Conservation (phyloP, 2,888 invertebrate genomes). For the Stenichneumon culpator region DNA sequence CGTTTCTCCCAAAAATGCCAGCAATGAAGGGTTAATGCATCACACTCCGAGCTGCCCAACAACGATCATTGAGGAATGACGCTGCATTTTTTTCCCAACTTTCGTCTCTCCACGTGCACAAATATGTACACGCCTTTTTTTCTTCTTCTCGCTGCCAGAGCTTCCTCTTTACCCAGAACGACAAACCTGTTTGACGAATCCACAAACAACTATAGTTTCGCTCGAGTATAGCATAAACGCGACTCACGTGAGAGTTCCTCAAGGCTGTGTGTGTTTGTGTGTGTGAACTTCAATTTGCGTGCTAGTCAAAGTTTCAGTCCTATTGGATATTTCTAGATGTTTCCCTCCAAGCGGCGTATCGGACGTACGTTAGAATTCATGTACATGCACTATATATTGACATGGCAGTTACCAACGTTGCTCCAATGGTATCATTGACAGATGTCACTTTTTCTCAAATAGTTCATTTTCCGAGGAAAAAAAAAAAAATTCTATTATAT, state of each 20-base stretch:
- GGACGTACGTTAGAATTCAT: not conserved
- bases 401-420: too few relatives aligned
- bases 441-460: too few relatives aligned
- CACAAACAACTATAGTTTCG: constrained; percentile 1
- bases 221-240: not conserved
- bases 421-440: too few relatives aligned
- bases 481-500: too few relatives aligned
- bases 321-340: constrained; percentile 6
- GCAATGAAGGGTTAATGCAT: too few relatives aligned
- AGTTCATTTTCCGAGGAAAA: too few relatives aligned
- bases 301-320: not conserved
- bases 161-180: constrained; percentile 50
- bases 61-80: not conserved
- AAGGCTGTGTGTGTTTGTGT: not conserved
- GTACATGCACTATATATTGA: not conserved
- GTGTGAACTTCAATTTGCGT: constrained; percentile 30
- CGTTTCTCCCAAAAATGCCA: too few relatives aligned
- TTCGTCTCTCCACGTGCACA: not conserved
- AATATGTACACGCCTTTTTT: not conserved
- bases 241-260: not conserved
- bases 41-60: not conserved
- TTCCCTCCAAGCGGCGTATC: not conserved
- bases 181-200: constrained; percentile 58
- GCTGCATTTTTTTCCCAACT: not conserved
- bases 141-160: not conserved